These are phyloP conservation scores for Trochalopteron elliotii DNA, from an alignment of 2,113 vertebrate genomes.

Conservation along the genomic window DNA sequence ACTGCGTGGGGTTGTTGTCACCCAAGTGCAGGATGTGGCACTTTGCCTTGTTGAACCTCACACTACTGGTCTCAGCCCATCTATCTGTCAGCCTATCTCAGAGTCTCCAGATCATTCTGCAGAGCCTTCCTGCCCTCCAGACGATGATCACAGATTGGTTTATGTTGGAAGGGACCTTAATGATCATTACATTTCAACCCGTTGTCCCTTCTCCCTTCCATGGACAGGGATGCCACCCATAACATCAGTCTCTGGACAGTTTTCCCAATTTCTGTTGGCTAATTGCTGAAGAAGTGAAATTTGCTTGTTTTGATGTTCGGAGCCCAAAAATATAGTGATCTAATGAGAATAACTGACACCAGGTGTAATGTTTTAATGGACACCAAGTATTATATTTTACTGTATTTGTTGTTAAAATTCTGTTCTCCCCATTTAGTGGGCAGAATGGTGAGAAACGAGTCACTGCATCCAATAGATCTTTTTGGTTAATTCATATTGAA, in stretches of 20 bases:
- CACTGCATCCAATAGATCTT: background rate
- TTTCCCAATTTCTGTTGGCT: background rate
- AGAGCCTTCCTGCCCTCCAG: background rate
- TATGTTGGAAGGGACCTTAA: background rate
- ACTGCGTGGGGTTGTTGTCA: background rate
- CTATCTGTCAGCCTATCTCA: background rate
- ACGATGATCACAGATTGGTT: background rate
- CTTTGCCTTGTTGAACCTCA: background rate
- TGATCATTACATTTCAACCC: background rate
- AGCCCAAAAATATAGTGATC: background rate
- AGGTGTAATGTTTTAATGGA: background rate
- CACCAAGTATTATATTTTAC: background rate
- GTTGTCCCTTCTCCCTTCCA: background rate
- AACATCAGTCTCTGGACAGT: background rate
- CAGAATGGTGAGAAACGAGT: background rate
- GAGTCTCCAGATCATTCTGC: background rate
- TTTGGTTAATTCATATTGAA: background rate
- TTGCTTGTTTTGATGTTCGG: background rate
- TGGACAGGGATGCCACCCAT: rapidly evolving
- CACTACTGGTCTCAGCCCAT: background rate
- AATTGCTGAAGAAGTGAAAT: background rate
- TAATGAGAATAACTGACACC: background rate
- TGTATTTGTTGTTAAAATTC: background rate
- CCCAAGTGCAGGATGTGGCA: background rate
- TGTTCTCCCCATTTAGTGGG: background rate